Evolutionary conservation across 2,888 invertebrate genomes (phyloP), one percentile per base, ranked within the genome.

Genomic region (Chalcis sispes): DNA sequence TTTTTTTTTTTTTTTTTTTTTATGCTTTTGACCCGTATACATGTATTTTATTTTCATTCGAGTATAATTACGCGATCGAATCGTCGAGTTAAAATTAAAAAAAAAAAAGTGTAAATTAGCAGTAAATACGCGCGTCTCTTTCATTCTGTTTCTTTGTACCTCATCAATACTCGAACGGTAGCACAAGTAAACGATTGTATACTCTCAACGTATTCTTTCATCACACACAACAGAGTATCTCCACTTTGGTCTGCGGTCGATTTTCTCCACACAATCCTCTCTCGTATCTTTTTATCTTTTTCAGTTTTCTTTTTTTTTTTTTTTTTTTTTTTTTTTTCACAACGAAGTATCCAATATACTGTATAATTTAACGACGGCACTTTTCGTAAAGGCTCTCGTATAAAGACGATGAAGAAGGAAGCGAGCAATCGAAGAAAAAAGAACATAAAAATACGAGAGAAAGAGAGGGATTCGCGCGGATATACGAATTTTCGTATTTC

Each of bases 401-500:
- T 7, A 40, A 61, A 13, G 50, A 52, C n/a, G 52, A 46, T 7
- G 46, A 64, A 1, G 48, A 18, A 23, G 64, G 4, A 13, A 29
- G 10, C 52, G 50, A 1, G 1, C 5, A n/a, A 1, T 25, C n/a
- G n/a, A 36, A 2, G 40, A 10, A 29, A 20, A 32, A 10, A 27
- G n/a, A 36, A 2, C 20, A 29, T 15, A 18, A 48, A 36, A 40
- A 10, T 1, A 50, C 20, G n/a, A n/a, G 18, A 62, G 54, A 62
- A 54, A 46, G 29, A 46, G 54, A 18, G 29, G 66, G 18, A 29
- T 36, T 36, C 23, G 32, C 15, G 3, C n/a, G 4, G 8, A n/a
- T 36, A 36, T 36, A 36, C 36, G 72, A 58, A 69, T 74, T 69
- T 75, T 70, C 64, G 75, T 66, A 59, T 69, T 70, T 75, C 70